phyloP scores from a whole-genome alignment of 2,113 vertebrate genomes.

The Notarius quadriscutis region DNA sequence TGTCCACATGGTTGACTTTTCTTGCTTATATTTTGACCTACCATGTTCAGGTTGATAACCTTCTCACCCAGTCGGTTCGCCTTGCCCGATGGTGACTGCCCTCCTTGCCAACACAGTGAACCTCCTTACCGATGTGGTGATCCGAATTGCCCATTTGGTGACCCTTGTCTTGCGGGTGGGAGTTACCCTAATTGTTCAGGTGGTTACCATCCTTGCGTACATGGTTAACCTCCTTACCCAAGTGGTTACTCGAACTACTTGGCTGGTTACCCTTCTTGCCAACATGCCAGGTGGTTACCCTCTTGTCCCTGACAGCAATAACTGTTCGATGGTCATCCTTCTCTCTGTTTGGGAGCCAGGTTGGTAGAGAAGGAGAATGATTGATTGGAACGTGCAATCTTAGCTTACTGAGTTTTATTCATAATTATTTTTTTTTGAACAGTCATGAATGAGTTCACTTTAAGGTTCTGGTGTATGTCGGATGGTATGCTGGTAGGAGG shows the following conservation, averaged over 20 bases:
- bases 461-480: background rate
- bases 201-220: background rate
- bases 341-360: background rate
- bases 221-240: background rate
- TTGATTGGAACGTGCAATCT: no score
- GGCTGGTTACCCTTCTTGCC: background rate
- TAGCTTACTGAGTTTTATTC: no score
- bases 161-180: no score
- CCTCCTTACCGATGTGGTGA: no score
- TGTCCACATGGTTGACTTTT: no score
- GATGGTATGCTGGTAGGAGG: background rate
- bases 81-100: no score
- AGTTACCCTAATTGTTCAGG: no score
- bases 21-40: no score
- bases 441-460: background rate
- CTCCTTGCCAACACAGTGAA: no score
- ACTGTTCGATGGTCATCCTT: background rate
- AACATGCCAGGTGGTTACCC: background rate
- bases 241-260: background rate
- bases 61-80: no score
- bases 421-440: background rate
- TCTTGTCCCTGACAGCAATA: background rate
- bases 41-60: no score
- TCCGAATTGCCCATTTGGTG: no score
- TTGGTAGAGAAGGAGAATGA: background rate